Conservation (phyloP, 2,797 vertebrate genomes). For the Thunnus albacares region DNA sequence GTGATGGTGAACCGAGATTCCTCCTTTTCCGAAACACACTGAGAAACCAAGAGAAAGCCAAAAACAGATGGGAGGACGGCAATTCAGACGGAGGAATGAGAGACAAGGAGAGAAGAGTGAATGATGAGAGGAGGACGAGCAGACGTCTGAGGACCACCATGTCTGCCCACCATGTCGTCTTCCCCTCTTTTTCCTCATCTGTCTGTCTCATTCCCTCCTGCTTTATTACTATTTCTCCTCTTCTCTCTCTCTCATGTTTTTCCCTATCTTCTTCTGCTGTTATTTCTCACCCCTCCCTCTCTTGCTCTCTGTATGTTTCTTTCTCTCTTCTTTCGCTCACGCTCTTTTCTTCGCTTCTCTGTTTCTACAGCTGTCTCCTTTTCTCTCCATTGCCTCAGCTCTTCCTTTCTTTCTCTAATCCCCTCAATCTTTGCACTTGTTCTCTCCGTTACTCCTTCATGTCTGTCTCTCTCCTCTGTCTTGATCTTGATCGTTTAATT, state of each 20-base stretch:
- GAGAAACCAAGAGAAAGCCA: slow-evolving; percentile 36
- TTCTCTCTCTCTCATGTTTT: slow-evolving; percentile 39
- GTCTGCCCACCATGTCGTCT: slow-evolving; percentile 77
- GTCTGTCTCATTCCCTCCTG: slow-evolving; percentile 55
- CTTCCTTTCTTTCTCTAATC: slow-evolving; percentile 18
- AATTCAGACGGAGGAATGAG: slow-evolving; percentile 58
- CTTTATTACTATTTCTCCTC: slow-evolving; percentile 49
- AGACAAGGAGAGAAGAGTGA: slow-evolving; percentile 48
- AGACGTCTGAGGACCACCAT: slow-evolving; percentile 83
- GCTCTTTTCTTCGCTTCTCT: slow-evolving; percentile 44
- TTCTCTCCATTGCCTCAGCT: slow-evolving; percentile 36
- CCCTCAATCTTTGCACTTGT: slow-evolving; percentile 46
- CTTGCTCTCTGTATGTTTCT: slow-evolving; percentile 22
- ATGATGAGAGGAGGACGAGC: slow-evolving; percentile 65
- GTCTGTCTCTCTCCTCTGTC: slow-evolving; percentile 4
- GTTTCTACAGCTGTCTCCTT: slow-evolving; percentile 71
- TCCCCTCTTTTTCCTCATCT: slow-evolving; percentile 53
- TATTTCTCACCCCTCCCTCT: slow-evolving; percentile 59
- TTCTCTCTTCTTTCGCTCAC: slow-evolving; percentile 23
- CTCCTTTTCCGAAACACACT: slow-evolving; percentile 13
- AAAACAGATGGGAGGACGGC: slow-evolving; percentile 40
- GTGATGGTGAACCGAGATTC: slow-evolving; percentile 25
- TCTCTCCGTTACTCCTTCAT: slow-evolving; percentile 19
- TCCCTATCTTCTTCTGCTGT: slow-evolving; percentile 49
- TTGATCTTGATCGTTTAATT: slow-evolving; percentile 19